These are phyloP conservation scores for Cremastinae sp. DNA, from an alignment of 2,888 invertebrate species.

Conservation along the genomic window DNA sequence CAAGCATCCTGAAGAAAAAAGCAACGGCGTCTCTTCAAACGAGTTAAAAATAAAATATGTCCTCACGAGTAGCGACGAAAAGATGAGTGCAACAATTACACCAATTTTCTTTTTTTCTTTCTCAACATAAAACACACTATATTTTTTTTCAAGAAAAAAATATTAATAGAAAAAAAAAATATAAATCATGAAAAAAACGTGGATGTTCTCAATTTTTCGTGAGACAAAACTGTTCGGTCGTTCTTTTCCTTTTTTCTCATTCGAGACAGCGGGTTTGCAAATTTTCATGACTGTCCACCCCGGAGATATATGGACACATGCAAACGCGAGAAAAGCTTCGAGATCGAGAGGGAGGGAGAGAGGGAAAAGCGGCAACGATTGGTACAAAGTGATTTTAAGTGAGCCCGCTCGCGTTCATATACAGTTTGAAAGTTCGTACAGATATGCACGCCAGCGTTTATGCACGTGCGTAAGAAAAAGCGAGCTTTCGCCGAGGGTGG, in stretches of 20 bases:
- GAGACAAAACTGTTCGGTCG: conserved; percentile 16
- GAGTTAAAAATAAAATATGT: too few relatives aligned
- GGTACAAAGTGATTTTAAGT: conserved; percentile 76
- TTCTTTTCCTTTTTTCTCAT: neutral
- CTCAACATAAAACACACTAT: too few relatives aligned
- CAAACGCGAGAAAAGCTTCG: conserved; percentile 15
- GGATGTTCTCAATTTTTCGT: conserved; percentile 46
- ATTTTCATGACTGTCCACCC: conserved; percentile 65
- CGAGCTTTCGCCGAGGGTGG: conserved; percentile 63
- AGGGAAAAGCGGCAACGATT: conserved; percentile 71
- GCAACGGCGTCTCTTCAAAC: too few relatives aligned
- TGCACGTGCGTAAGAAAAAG: too few relatives aligned
- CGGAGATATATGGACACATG: conserved; percentile 65
- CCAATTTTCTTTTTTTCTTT: conserved; percentile 7
- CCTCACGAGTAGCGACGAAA: neutral
- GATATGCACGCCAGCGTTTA: conserved; percentile 16
- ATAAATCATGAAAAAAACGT: neutral
- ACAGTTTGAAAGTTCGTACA: conserved; percentile 27
- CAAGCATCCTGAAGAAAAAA: conserved; percentile 43
- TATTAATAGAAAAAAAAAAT: too few relatives aligned
- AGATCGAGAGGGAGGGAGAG: conserved; percentile 61
- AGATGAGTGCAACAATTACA: conserved; percentile 22
- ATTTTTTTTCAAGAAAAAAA: too few relatives aligned
- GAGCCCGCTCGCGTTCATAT: conserved; percentile 67
- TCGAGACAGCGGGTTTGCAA: conserved; percentile 11